Conservation (phyloP, 2,888 invertebrate species). For the Chrysodeixis includens region DNA sequence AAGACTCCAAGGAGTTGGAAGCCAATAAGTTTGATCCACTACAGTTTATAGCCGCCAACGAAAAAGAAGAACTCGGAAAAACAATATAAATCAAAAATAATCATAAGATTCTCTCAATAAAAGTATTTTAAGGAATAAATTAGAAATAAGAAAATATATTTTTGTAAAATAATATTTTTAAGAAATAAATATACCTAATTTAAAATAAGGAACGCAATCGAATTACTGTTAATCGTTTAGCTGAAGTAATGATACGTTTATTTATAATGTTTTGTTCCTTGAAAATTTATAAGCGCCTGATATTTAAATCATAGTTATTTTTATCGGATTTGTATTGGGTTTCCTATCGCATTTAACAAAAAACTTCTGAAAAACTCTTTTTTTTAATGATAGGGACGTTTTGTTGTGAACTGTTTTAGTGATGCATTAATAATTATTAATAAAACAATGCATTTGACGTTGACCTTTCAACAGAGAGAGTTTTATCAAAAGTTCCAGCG, state of each 20-base stretch:
- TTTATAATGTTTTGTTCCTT: not conserved
- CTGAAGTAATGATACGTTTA: not conserved
- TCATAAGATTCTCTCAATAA: slow-evolving; percentile 13
- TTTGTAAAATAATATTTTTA: slow-evolving; percentile 5
- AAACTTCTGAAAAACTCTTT: too few species aligned
- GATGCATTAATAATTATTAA: too few species aligned
- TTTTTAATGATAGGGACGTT: too few species aligned
- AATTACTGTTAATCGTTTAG: slow-evolving; percentile 28
- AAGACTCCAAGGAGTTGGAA: slow-evolving; percentile 63
- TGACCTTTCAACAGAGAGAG: too few species aligned
- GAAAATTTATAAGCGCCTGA: not conserved
- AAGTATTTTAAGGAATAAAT: not conserved
- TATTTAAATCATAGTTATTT: not conserved
- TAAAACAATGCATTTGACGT: too few species aligned
- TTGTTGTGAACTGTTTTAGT: too few species aligned
- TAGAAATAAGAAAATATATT: not conserved
- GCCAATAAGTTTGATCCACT: slow-evolving; percentile 59
- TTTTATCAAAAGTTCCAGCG: too few species aligned
- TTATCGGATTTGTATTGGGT: not conserved
- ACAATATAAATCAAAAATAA: slow-evolving; percentile 31
- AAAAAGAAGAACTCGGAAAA: slow-evolving; percentile 29
- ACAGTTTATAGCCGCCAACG: slow-evolving; percentile 38
- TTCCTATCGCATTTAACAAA: too few species aligned
- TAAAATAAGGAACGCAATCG: slow-evolving; percentile 32
- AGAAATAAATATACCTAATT: slow-evolving; percentile 5